Base-by-base conservation (phyloP, 2,888 invertebrate species). In the Rhyacophila evoluta region DNA sequence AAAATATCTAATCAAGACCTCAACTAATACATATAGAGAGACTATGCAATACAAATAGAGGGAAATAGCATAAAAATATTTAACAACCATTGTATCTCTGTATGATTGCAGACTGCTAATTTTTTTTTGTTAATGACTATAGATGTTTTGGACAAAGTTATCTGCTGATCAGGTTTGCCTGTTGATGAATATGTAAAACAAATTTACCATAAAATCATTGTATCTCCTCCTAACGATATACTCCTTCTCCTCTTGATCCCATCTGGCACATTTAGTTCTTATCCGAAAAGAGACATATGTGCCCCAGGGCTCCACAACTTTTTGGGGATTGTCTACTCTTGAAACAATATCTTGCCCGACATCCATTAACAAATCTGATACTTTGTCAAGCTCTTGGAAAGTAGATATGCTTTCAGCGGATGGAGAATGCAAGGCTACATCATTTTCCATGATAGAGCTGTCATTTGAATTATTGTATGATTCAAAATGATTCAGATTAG, bases 321-420 rank as follows among this genome's bases (percentile, higher is more conserved):
- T 94, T 84, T 94, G 93, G 4, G 94, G 94, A 86, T 92, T 93
- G 84, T 94, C 94, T 36, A 94, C 92, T 85, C 91, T 89, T 2
- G 93, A 91, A 85, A 91, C 91, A 12, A 94, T 85, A 84, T 94
- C 93, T 4, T 75, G 75, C 11, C 74, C 67, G 1, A 68, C 33
- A 83, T 91, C 91, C 83, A 89, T 85, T 81, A 89, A 89, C 80
- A 91, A 86, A 82, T 91, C 91, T 0, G 90, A 89, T 39, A 89
- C 83, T 78, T 86, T 88, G 83, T 91, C 91, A 69, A 91, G 89
- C 82, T 92, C 91, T 55, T 91, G 90, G 78, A 92, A 86, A 25
- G 91, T 91, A 1, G 91, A 91, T 84, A 92, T 91, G 84, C 91
- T 92, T 82, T 91, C 91, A 80, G 91, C 87, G 39, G 91, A 91